Percentiles rank a stretch among this genome's conserved stretches.
phyloP scores from a whole-genome alignment of 2,797 vertebrate species.

The Lepilemur ruficaudatus region DNA sequence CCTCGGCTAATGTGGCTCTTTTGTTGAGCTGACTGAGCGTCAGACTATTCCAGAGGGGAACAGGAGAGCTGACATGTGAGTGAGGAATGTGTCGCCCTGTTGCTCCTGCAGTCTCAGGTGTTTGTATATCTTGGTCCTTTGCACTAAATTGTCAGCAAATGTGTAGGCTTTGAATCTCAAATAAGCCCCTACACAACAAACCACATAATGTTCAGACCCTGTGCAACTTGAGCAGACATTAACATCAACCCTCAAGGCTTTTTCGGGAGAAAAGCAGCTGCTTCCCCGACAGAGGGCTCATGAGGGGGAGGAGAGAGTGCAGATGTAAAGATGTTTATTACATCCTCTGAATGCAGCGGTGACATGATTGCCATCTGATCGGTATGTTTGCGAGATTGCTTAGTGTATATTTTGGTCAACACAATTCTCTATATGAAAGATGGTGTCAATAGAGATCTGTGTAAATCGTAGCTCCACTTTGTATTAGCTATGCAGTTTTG shows the following conservation, averaged over 20 bases:
- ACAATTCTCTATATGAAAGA: not conserved
- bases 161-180: slow-evolving; percentile 29
- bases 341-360: not conserved
- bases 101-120: not conserved
- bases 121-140: not conserved
- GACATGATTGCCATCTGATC: not conserved
- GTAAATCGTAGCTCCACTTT: not conserved
- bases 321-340: not conserved
- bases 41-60: not conserved
- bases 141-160: slow-evolving; percentile 1
- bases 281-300: not conserved
- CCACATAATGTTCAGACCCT: not conserved
- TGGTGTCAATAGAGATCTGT: not conserved
- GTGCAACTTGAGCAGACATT: not conserved
- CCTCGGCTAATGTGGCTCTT: not conserved
- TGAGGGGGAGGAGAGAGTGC: not conserved
- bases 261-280: slow-evolving; percentile 45
- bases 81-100: accelerated
- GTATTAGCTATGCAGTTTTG: not conserved
- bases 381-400: not conserved
- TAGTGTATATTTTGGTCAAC: not conserved
- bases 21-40: not conserved
- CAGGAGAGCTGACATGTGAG: not conserved
- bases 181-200: not conserved
- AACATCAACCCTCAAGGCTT: slow-evolving; percentile 22